Conservation (phyloP, 2,797 vertebrate species). For the Chelonia mydas region DNA sequence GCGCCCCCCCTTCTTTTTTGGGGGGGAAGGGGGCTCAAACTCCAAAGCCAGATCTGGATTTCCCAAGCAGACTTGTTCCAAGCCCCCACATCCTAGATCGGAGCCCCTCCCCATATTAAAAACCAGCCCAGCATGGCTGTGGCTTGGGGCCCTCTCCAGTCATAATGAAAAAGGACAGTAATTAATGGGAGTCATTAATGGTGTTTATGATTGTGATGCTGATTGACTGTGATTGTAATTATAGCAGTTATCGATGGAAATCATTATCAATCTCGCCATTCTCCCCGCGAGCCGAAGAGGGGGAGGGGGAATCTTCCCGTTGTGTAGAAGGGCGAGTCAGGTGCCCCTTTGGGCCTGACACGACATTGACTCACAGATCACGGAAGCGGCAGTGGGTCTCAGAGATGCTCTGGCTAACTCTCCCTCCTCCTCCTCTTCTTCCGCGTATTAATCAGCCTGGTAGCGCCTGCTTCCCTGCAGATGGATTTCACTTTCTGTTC, state of each 20-base stretch:
- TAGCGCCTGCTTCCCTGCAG: slow-evolving; percentile 23
- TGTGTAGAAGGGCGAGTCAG: neutral
- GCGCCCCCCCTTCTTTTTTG: neutral
- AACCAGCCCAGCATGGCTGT: slow-evolving; percentile 31
- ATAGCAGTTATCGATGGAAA: slow-evolving; percentile 21
- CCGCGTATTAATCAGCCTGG: slow-evolving; percentile 42
- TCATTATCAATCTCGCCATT: neutral
- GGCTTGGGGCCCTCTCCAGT: slow-evolving; percentile 22
- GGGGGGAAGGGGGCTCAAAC: accelerated
- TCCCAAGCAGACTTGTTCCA: neutral
- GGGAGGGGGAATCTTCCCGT: neutral
- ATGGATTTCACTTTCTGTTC: slow-evolving; percentile 74
- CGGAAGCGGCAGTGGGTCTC: neutral
- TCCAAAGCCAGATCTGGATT: neutral
- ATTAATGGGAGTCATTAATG: slow-evolving; percentile 37
- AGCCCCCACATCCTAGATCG: no score
- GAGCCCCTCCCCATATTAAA: neutral
- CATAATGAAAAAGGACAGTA: slow-evolving; percentile 61
- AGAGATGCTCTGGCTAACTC: accelerated
- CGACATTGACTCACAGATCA: neutral
- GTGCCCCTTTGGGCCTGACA: neutral
- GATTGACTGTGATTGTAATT: slow-evolving; percentile 11
- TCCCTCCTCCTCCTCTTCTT: neutral
- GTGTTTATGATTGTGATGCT: neutral
- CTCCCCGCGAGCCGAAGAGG: neutral